Evolutionary conservation across 2,888 invertebrate genomes (phyloP), one percentile per base, ranked within the genome.

Genomic region (Drosophila nr. fundita): DNA sequence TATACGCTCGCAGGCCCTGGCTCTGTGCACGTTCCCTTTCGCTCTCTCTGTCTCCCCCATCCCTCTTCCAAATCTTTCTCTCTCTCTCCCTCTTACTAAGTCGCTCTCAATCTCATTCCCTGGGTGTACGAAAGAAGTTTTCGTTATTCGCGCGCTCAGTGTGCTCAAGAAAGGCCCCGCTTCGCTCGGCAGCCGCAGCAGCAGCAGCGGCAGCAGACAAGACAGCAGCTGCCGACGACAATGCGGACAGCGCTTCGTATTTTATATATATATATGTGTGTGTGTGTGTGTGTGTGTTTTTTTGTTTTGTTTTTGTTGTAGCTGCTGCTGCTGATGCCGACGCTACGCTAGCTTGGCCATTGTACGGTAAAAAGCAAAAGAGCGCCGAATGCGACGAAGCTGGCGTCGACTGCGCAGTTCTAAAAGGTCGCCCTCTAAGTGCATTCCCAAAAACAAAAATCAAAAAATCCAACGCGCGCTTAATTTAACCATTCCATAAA

Each of bases 131-230:
- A 76, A 88, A 88, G 90, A 89, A 85, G 85, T 85, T 85, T 83
- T 88, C 83, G 73, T 72, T 88, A 78, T 83, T 90, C 83, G 90
- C 86, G 87, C 82, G 73, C 55, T 77, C 57, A 57, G 70, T 57
- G 80, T 78, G 69, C 71, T 86, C 71, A 90, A 90, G 86, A 86
- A 80, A 86, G 91, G 91, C 91, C 92, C 91, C 91, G 92, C 75
- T 91, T 85, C 91, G 78, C 73, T 61, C 62, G 58, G 66, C 73
- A 27, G 57, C 76, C 42, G 71, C 77, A 18, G 13, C 42, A 58
- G 60, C 58, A 58, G 62, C 53, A 61, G 70, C 55, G 67, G 66
- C 74, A 54, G 73, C 68, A 82, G 74, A 68, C 81, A 78, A 80
- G 78, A 78, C 73, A 78, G 63, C 78, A 81, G 78, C 81, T 80